Evolutionary conservation across 2,113 vertebrate genomes (phyloP).

Genomic region (Aphyosemion australe): DNA sequence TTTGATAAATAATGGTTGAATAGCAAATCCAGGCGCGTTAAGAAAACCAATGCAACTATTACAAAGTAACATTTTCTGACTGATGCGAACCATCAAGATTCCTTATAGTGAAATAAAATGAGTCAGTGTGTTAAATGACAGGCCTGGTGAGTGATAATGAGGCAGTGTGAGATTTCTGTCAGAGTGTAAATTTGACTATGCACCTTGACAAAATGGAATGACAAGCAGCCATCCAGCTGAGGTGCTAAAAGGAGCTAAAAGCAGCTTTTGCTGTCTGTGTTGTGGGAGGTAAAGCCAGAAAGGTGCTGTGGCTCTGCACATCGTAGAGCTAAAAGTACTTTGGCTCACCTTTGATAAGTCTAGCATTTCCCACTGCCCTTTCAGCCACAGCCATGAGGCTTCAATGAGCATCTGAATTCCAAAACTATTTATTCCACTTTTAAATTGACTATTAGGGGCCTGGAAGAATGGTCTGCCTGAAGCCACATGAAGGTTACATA

Average conservation of each 20-base stretch:
- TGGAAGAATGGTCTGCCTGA: slow-evolving; percentile 1
- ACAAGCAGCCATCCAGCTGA: slow-evolving; percentile 5
- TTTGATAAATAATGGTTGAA: no score
- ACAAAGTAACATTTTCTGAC: no score
- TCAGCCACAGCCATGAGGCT: slow-evolving; percentile 22
- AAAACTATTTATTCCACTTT: slow-evolving; percentile 11
- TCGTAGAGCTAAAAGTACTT: not conserved
- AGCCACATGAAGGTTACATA: not conserved
- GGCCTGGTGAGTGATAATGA: not conserved
- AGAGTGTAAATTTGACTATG: not conserved
- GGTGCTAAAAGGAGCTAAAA: slow-evolving; percentile 17
- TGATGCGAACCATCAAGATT: no score
- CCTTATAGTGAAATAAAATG: not conserved
- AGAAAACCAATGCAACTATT: no score
- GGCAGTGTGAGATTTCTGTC: not conserved
- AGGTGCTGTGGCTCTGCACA: not conserved
- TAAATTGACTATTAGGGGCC: slow-evolving; percentile 12
- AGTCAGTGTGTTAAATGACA: not conserved
- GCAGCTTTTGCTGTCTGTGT: slow-evolving; percentile 3
- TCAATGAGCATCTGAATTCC: slow-evolving; percentile 11
- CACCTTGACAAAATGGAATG: not conserved
- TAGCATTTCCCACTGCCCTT: slow-evolving; percentile 9
- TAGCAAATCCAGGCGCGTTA: no score
- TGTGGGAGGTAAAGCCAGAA: slow-evolving; percentile 1
- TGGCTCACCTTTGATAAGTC: not conserved